phyloP scores from a whole-genome alignment of 2,888 invertebrate species.

The Formica aserva region DNA sequence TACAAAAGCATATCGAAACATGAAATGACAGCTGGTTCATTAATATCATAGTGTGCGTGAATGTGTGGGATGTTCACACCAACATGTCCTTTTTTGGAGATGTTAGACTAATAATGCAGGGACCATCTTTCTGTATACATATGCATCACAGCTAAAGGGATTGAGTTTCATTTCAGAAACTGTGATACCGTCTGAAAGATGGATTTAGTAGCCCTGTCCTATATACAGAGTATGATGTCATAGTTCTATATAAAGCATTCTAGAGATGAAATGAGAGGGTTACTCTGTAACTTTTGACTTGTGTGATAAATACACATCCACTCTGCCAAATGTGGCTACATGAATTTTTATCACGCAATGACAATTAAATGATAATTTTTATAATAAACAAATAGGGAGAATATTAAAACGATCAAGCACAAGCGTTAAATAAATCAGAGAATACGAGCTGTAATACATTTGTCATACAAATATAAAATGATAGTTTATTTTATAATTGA shows the following conservation, averaged over 20 bases:
- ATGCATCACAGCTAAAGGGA: constrained; percentile 41
- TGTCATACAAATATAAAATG: background rate
- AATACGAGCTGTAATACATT: background rate
- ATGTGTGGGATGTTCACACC: constrained; percentile 63
- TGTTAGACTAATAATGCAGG: constrained; percentile 18
- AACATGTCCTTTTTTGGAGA: constrained; percentile 68
- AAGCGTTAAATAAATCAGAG: background rate
- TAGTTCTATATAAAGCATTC: constrained; percentile 74
- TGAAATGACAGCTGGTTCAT: constrained; percentile 27
- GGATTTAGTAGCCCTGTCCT: constrained; percentile 66
- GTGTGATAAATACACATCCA: constrained; percentile 17
- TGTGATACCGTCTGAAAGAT: constrained; percentile 53
- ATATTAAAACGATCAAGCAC: background rate
- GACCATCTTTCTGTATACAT: constrained; percentile 14
- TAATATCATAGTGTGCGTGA: constrained; percentile 32
- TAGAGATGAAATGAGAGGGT: constrained; percentile 49
- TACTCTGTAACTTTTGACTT: constrained; percentile 58
- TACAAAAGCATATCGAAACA: background rate
- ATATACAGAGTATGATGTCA: constrained; percentile 74
- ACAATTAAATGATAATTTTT: background rate
- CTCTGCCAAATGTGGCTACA: background rate
- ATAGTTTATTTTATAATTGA: background rate
- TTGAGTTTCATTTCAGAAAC: constrained; percentile 65
- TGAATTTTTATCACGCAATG: background rate
- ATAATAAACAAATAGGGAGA: background rate